Evolutionary conservation across 2,888 invertebrate genomes (phyloP).

Genomic region (Parnassius smintheus): DNA sequence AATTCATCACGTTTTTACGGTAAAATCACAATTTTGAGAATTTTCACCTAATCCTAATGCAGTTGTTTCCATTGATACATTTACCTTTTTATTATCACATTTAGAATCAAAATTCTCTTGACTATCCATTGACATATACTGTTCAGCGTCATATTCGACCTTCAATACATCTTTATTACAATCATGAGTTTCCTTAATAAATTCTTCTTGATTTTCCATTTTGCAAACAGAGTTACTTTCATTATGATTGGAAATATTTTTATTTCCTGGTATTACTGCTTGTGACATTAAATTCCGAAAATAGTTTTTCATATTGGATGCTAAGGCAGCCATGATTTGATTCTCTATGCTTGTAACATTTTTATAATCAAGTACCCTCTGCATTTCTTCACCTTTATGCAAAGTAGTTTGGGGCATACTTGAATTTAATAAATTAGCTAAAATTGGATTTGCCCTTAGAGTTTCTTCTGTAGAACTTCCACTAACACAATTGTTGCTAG

Average conservation of each 20-base stretch:
- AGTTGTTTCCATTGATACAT: constrained; percentile 47
- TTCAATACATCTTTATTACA: constrained; percentile 7
- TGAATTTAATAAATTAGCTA: constrained; percentile 59
- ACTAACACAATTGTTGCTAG: constrained; percentile 19
- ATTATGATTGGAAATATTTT: constrained; percentile 7
- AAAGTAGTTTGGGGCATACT: constrained; percentile 28
- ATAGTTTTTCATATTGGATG: constrained; percentile 61
- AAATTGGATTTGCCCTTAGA: constrained; percentile 62
- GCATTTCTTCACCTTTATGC: constrained; percentile 19
- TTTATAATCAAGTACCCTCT: constrained; percentile 13
- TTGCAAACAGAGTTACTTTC: constrained; percentile 3
- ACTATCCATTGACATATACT: constrained; percentile 6
- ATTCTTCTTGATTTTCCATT: constrained; percentile 11
- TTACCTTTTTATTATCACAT: constrained; percentile 44
- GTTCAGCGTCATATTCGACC: not conserved
- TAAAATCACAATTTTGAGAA: constrained; percentile 28
- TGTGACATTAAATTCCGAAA: constrained; percentile 48
- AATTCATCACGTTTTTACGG: constrained; percentile 10
- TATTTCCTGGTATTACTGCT: constrained; percentile 1
- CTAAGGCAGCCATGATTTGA: constrained; percentile 57
- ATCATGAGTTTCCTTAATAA: constrained; percentile 34
- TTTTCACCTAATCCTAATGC: constrained; percentile 53
- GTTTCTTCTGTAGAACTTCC: constrained; percentile 44
- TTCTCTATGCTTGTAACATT: constrained; percentile 47
- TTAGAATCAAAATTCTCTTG: constrained; percentile 27